Conservation (phyloP, 2,113 vertebrate genomes). For the Pomatorhinus ruficollis region DNA sequence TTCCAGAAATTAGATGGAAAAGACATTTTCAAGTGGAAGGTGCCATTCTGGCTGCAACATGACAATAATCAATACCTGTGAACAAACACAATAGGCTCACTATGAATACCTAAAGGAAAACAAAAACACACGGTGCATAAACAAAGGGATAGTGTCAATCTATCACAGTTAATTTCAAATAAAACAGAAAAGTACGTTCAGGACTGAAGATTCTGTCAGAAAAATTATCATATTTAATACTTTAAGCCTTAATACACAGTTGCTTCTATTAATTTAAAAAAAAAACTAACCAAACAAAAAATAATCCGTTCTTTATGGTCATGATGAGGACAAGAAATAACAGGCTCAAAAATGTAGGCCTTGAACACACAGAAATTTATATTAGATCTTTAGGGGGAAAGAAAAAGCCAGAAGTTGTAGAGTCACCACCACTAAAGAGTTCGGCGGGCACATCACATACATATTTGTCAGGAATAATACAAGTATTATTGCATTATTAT, state of each 20-base stretch:
- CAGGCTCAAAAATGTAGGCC: not conserved
- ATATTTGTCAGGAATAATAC: not conserved
- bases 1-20: not conserved
- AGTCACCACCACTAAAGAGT: not conserved
- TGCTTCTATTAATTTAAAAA: not conserved
- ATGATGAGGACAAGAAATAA: not conserved
- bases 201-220: not conserved
- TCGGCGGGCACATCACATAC: fast-evolving
- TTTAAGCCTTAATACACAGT: not conserved
- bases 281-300: not conserved
- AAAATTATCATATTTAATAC: not conserved
- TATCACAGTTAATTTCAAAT: not conserved
- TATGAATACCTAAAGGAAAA: not conserved
- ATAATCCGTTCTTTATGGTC: not conserved
- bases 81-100: not conserved
- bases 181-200: not conserved
- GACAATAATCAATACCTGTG: not conserved
- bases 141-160: not conserved
- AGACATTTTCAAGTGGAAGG: not conserved
- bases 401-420: not conserved
- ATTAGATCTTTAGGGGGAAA: not conserved
- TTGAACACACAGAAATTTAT: not conserved
- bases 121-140: not conserved
- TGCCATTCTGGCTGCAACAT: not conserved
- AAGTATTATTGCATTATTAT: too few relatives aligned